Percentiles rank a stretch among this genome's conserved stretches.
phyloP scores from a whole-genome alignment of 2,888 invertebrate genomes.

The Trissolcus brochymenae region DNA sequence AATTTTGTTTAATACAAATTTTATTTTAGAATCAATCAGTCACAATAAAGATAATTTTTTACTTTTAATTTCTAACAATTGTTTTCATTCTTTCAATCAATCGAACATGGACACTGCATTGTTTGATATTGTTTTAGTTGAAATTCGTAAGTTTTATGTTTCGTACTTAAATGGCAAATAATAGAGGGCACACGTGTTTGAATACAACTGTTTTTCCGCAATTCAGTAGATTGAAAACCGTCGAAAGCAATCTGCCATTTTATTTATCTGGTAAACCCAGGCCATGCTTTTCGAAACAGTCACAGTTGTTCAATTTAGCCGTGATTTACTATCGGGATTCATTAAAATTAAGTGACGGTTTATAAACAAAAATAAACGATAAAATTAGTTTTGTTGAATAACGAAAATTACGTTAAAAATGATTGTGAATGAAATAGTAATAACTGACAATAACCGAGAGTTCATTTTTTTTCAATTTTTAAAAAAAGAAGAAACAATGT shows the following conservation, averaged over 20 bases:
- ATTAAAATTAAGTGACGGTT: constrained; percentile 24
- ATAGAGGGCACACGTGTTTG: too few relatives aligned
- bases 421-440: too few relatives aligned
- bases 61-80: not conserved
- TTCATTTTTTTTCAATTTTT: too few relatives aligned
- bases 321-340: constrained; percentile 10
- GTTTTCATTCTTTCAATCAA: too few relatives aligned
- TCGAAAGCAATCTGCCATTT: constrained; percentile 37
- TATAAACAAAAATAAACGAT: not conserved
- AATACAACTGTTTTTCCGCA: too few relatives aligned
- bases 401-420: not conserved
- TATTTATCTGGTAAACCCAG: constrained; percentile 16
- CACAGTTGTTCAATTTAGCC: constrained; percentile 37
- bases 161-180: too few relatives aligned
- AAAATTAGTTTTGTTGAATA: not conserved
- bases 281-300: constrained; percentile 25
- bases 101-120: too few relatives aligned
- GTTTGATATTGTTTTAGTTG: too few relatives aligned
- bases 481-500: too few relatives aligned
- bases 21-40: not conserved
- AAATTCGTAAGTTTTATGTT: too few relatives aligned
- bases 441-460: too few relatives aligned
- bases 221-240: constrained; percentile 30
- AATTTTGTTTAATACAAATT: not conserved
- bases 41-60: not conserved